Percentiles rank a stretch among this genome's conserved stretches.
These are phyloP conservation scores for Platalea minor DNA, from an alignment of 2,797 vertebrate species.

Conservation along the genomic window DNA sequence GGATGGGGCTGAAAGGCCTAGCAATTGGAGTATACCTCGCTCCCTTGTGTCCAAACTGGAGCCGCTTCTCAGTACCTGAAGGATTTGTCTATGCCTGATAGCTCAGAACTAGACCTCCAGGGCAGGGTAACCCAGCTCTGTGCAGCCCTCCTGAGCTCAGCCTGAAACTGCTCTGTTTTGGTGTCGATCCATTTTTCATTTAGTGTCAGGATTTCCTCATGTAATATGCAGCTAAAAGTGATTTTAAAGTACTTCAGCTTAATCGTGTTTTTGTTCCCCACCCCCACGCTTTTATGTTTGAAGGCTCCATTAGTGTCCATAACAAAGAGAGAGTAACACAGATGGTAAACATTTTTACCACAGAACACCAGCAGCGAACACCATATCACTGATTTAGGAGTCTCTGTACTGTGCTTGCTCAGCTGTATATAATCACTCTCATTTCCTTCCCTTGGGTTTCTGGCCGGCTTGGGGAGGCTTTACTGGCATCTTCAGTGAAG, in stretches of 20 bases:
- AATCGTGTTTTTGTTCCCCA: not conserved
- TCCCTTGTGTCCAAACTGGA: not conserved
- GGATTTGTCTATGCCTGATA: not conserved
- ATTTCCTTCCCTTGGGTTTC: slow-evolving; percentile 68
- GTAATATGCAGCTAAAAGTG: not conserved
- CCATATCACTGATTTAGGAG: slow-evolving; percentile 56
- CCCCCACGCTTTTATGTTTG: slow-evolving; percentile 44
- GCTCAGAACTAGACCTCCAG: not conserved
- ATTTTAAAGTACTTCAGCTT: slow-evolving; percentile 37
- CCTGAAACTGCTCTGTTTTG: not conserved
- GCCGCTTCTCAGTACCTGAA: not conserved
- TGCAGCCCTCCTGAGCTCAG: not conserved
- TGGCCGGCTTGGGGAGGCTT: slow-evolving; percentile 38
- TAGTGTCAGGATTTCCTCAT: slow-evolving; percentile 10
- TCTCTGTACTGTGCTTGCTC: slow-evolving; percentile 69
- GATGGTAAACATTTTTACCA: slow-evolving; percentile 70
- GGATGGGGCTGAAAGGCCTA: not conserved
- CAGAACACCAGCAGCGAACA: slow-evolving; percentile 62
- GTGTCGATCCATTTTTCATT: not conserved
- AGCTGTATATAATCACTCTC: slow-evolving; percentile 69
- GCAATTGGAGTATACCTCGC: rapidly evolving
- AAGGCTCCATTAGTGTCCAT: slow-evolving; percentile 62
- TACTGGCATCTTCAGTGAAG: not conserved
- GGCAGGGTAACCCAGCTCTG: not conserved
- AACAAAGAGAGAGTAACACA: slow-evolving; percentile 61